phyloP scores from a whole-genome alignment of 2,113 vertebrate genomes.

The Suncus etruscus region DNA sequence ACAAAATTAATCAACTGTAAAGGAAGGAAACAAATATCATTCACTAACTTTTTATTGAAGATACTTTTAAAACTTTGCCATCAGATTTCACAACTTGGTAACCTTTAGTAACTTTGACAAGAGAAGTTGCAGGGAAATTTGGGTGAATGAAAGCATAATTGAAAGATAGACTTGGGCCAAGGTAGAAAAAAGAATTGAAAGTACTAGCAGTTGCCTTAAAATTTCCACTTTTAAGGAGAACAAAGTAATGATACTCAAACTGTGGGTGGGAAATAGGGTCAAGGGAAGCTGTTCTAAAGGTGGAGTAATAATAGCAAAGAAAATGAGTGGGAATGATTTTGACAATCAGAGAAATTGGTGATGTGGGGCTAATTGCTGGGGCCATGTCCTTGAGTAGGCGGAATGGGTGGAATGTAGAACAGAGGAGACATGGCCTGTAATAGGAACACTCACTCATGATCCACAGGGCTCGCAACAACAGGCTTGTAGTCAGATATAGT shows the following conservation, averaged over 20 bases:
- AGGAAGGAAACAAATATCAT: neutral
- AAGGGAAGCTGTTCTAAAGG: conserved; percentile 44
- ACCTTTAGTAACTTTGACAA: conserved; percentile 16
- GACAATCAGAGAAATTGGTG: neutral
- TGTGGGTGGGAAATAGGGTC: conserved; percentile 29
- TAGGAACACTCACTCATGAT: neutral
- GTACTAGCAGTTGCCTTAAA: neutral
- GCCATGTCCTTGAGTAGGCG: neutral
- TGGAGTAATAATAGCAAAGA: conserved; percentile 27
- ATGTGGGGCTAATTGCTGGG: neutral
- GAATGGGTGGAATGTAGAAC: neutral
- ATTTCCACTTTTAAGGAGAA: conserved; percentile 21
- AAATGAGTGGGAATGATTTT: neutral
- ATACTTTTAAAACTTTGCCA: neutral
- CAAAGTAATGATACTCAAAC: conserved; percentile 29
- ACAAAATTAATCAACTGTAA: conserved; percentile 2
- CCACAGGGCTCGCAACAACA: neutral
- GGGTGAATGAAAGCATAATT: neutral
- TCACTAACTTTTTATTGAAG: conserved; percentile 2
- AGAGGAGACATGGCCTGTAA: neutral
- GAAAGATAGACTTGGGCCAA: conserved; percentile 38
- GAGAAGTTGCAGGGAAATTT: neutral
- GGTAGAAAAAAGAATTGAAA: neutral
- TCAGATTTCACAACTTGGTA: conserved; percentile 23
- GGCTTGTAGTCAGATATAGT: neutral